Base-by-base conservation (phyloP, 2,797 vertebrate genomes). In the Pagetopsis macropterus region DNA sequence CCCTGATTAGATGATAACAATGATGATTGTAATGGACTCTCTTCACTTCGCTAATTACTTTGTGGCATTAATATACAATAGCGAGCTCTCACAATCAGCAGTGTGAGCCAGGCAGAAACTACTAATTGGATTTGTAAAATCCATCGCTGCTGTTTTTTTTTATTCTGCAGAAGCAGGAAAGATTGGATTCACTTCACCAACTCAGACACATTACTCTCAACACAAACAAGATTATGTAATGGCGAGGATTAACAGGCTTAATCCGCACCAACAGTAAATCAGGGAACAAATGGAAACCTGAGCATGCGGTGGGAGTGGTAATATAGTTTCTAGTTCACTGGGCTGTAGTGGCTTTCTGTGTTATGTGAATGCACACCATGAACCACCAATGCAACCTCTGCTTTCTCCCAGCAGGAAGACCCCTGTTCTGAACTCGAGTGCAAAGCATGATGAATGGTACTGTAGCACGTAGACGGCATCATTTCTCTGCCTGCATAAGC, bases 61-160 rank as follows among this genome's bases (percentile, higher is more conserved):
- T 64, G 78, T 68, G 66, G 70, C 85, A 86, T 90, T 89, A 88
- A 87, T 86, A 83, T 65, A 81, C 82, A 79, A 80, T 62, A 74
- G 76, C 48, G 16, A 45, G 72, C 79, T 80, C 78, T 76, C 58
- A 65, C 86, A 84, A 83, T 92, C 84, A 85, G 78, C 68, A 49
- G 62, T 44, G 66, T 75, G 75, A 87, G 86, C 76, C 71, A 54
- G 56, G 69, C 75, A 83, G 71, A 86, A 78, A 75, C 40, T 31
- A 56, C 82, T 90, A 91, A 92, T 89, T 93, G 85, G 86, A 89
- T 93, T 90, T 91, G 69, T 68, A 70, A 83, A 85, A 89, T 84
- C 88, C 84, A 87, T 89, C 33, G 31, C 66, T 70, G 58, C 69
- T 73, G 68, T 66, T 83, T 84, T 37, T 37, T 37, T 37, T 84